phyloP scores from a whole-genome alignment of 2,888 invertebrate genomes.

The Busseola fusca region DNA sequence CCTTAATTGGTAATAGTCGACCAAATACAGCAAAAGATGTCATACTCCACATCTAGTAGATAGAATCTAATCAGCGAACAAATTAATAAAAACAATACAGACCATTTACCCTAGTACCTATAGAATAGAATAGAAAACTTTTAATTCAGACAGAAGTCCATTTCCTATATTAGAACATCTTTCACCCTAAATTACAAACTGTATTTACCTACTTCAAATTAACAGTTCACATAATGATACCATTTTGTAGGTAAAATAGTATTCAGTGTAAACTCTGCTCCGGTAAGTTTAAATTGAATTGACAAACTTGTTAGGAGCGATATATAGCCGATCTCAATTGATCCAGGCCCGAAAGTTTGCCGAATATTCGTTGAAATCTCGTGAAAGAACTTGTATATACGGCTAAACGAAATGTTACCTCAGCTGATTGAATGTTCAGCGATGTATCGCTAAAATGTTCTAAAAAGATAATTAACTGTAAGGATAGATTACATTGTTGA shows the following conservation, averaged over 20 bases:
- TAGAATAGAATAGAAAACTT: too few species aligned
- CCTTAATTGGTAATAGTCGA: not conserved
- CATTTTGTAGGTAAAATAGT: constrained; percentile 32
- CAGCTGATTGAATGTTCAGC: constrained; percentile 18
- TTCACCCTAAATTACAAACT: constrained; percentile 1
- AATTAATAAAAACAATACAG: not conserved
- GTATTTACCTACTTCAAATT: constrained; percentile 24
- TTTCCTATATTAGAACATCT: not conserved
- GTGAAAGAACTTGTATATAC: constrained; percentile 22
- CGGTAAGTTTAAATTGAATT: constrained; percentile 58
- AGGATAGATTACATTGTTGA: not conserved
- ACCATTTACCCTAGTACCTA: not conserved
- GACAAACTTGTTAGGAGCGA: constrained; percentile 52
- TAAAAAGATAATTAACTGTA: not conserved
- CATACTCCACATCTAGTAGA: not conserved
- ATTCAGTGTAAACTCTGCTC: constrained; percentile 26
- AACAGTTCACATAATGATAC: constrained; percentile 22
- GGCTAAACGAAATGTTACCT: constrained; percentile 19
- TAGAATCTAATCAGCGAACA: not conserved
- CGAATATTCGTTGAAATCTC: constrained; percentile 37
- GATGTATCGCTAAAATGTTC: not conserved
- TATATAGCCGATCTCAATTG: constrained; percentile 52
- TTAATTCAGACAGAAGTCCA: too few species aligned
- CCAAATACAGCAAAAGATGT: not conserved
- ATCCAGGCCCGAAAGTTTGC: constrained; percentile 29